Evolutionary conservation across 2,797 vertebrate species (phyloP).

Genomic region (Pogonophryne albipinna): DNA sequence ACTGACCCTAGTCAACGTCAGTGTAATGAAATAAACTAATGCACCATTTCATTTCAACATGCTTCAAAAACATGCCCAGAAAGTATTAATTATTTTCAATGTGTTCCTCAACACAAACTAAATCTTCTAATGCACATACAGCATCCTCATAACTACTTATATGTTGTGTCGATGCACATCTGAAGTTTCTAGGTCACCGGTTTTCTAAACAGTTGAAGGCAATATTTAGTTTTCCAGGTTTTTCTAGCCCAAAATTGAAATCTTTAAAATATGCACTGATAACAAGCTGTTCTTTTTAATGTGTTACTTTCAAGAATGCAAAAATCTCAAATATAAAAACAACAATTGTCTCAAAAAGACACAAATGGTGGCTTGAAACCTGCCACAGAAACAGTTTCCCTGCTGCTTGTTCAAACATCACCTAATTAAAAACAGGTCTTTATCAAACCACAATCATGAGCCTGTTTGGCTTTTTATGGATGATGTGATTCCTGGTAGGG

Average conservation of each 20-base stretch:
- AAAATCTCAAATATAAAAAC: not conserved
- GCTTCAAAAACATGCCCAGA: not conserved
- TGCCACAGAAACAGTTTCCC: not conserved
- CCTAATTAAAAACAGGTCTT: slow-evolving; percentile 14
- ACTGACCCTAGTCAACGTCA: no score
- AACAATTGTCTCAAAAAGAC: not conserved
- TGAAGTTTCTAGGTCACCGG: not conserved
- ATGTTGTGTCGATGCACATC: not conserved
- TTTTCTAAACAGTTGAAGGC: not conserved
- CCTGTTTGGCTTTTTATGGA: slow-evolving; percentile 3
- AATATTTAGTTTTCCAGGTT: no score
- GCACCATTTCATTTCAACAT: not conserved
- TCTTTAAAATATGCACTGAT: not conserved
- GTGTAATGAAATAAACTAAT: not conserved
- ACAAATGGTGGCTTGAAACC: not conserved
- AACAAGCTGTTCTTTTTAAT: not conserved
- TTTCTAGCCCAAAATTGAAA: not conserved
- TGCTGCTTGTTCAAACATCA: not conserved
- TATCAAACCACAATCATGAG: not conserved
- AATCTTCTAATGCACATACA: not conserved
- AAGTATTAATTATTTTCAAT: not conserved
- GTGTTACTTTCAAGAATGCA: no score
- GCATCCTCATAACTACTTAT: not conserved
- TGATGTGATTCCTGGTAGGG: slow-evolving; percentile 9
- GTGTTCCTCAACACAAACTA: not conserved